Base-by-base conservation (phyloP, 2,797 vertebrate species). In the Ctenosaura bakeri region DNA sequence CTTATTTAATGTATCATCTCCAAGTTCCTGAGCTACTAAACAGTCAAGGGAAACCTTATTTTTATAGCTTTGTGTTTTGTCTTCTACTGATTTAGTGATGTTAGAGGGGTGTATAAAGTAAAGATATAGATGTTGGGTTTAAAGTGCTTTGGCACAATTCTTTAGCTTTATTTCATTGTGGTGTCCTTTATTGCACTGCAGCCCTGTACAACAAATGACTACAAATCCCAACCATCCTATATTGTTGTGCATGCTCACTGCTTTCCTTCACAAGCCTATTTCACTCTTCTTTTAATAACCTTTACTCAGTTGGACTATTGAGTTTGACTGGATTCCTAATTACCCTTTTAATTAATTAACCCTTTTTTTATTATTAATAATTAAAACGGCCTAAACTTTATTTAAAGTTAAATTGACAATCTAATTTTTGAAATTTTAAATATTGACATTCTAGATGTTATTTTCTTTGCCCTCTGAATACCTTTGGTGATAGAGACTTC, bases 381-480 rank as follows among this genome's bases (percentile, higher is more conserved):
- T 69, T 69, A 32, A 62, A 69, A 69, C 4, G 13, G 14, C 66
- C 29, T 69, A 69, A 69, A 91, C 91, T 94, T 93, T 77, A 83
- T 4, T 38, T 50, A 80, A 91, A 56, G 82, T 5, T 85, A 56
- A 94, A 78, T n/a, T 81, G 46, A 89, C 29, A 76, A 38, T 88
- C 83, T 50, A 29, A 78, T 86, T 92, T 93, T 62, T 83, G 12
- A 84, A 90, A 89, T 90, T 56, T 93, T 32, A 87, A 90, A 88
- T 79, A 35, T 90, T 82, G 91, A 81, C 76, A 85, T 88, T 90
- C 64, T 24, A 54, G 88, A 88, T 94, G 92, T 91, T 79, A 89
- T 92, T 93, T 94, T 90, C 73, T 77, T 93, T 90, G 66, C 85
- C 62, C 59, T 24, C 90, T 82, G 89, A 90, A 94, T 91, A 76